Evolutionary conservation across 2,888 invertebrate species (phyloP).

Genomic region (Teleiodes luculella): DNA sequence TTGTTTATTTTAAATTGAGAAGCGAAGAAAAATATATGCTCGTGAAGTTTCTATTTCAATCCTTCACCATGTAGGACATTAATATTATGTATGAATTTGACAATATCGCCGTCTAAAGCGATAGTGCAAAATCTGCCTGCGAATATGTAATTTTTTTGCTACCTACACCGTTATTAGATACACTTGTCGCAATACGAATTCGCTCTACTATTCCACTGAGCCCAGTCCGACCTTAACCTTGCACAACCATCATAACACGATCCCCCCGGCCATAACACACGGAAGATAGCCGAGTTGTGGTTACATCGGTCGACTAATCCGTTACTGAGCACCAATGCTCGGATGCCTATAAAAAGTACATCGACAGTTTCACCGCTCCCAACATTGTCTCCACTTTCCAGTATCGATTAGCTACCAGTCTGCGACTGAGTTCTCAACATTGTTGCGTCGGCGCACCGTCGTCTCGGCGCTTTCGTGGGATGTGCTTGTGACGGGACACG

Average conservation of each 20-base stretch:
- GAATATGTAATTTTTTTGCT: too few relatives aligned
- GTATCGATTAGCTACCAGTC: slow-evolving; percentile 50
- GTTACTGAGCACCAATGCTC: slow-evolving; percentile 20
- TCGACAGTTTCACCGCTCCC: slow-evolving; percentile 42
- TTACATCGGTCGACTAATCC: background rate
- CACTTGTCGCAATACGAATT: background rate
- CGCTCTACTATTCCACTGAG: background rate
- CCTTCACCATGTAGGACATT: too few relatives aligned
- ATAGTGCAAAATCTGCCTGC: too few relatives aligned
- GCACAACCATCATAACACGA: background rate
- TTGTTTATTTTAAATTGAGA: too few relatives aligned
- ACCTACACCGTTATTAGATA: too few relatives aligned
- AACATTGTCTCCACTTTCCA: slow-evolving; percentile 71
- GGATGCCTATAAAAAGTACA: slow-evolving; percentile 50
- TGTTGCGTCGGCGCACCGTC: slow-evolving; percentile 40
- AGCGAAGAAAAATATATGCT: too few relatives aligned
- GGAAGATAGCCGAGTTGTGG: background rate
- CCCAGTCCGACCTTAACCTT: background rate
- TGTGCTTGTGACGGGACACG: background rate
- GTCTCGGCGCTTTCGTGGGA: background rate
- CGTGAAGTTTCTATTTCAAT: too few relatives aligned
- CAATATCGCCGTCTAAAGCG: too few relatives aligned
- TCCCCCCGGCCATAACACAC: background rate
- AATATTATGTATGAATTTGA: too few relatives aligned
- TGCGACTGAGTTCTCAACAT: slow-evolving; percentile 63